These are phyloP conservation scores for Synchiropus splendidus DNA, from an alignment of 2,113 vertebrate genomes.

Conservation along the genomic window DNA sequence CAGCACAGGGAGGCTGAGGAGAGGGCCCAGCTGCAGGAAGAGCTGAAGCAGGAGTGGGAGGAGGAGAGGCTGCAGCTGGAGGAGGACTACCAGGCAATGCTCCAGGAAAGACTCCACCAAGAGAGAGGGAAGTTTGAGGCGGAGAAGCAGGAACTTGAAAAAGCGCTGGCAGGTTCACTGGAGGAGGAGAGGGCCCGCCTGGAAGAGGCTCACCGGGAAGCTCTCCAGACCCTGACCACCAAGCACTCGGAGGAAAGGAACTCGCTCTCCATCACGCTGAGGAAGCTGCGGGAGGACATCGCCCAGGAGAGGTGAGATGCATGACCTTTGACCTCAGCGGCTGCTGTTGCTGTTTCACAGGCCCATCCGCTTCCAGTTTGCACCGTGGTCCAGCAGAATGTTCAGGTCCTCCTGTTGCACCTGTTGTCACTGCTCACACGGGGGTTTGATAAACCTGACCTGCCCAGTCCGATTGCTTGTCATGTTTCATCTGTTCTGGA, in stretches of 20 bases:
- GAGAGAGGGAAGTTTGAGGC: conserved; percentile 40
- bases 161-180: conserved; percentile 29
- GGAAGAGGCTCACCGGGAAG: conserved; percentile 52
- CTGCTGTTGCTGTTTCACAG: too few relatives aligned
- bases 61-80: conserved; percentile 56
- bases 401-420: too few relatives aligned
- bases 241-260: conserved; percentile 69
- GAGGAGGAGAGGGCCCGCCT: conserved; percentile 55
- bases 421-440: too few relatives aligned
- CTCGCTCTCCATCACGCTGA: conserved; percentile 57
- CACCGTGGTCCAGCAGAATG: too few relatives aligned
- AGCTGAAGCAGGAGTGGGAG: conserved; percentile 58
- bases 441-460: too few relatives aligned
- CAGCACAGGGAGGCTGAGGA: conserved; percentile 40
- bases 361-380: too few relatives aligned
- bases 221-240: conserved; percentile 54
- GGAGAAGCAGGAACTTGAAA: conserved; percentile 51
- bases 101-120: conserved; percentile 58
- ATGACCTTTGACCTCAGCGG: background rate
- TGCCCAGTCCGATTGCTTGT: too few relatives aligned
- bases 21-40: conserved; percentile 50
- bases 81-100: conserved; percentile 59
- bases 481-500: too few relatives aligned
- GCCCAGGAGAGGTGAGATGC: conserved; percentile 76
- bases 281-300: conserved; percentile 70